A percentile compares a stretch with the other conserved stretches of the same genome.
Conservation (phyloP, 1,140 invertebrate genomes). For the Drosophila prosaltans region DNA sequence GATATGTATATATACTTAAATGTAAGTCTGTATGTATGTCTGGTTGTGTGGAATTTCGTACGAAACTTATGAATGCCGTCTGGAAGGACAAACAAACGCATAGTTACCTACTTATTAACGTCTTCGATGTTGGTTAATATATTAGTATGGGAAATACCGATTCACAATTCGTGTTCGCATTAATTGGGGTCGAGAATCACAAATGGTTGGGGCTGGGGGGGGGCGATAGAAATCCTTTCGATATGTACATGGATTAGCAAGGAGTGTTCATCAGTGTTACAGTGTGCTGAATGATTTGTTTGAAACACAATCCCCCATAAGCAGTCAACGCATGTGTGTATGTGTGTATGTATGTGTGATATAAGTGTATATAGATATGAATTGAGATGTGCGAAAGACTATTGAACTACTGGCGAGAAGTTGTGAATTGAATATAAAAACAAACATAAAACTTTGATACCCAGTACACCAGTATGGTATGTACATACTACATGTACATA, state of each 20-base stretch:
- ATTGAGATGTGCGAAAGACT: slow-evolving; percentile 7
- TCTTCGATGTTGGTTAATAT: slow-evolving; percentile 62
- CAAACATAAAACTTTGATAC: slow-evolving; percentile 74
- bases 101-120: slow-evolving; percentile 44
- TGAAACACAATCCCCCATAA: slow-evolving; percentile 16
- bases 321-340: slow-evolving; percentile 25
- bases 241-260: slow-evolving; percentile 25
- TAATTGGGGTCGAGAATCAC: slow-evolving; percentile 67
- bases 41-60: slow-evolving; percentile 24
- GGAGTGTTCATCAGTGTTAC: slow-evolving; percentile 34
- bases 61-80: slow-evolving; percentile 39
- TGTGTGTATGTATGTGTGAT: not conserved
- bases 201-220: slow-evolving; percentile 22
- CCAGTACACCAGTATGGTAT: slow-evolving; percentile 22
- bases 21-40: slow-evolving; percentile 8
- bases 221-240: slow-evolving; percentile 21
- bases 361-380: not conserved
- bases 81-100: slow-evolving; percentile 57
- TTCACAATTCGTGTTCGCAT: slow-evolving; percentile 56
- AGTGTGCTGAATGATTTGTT: slow-evolving; percentile 16
- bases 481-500: slow-evolving; percentile 17
- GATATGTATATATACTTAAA: slow-evolving; percentile 11
- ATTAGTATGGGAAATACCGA: slow-evolving; percentile 21
- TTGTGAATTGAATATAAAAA: slow-evolving; percentile 79
- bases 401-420: slow-evolving; percentile 28